Evolutionary conservation across 1,140 invertebrate species (phyloP).

Genomic region (Adoxophyes honmai): DNA sequence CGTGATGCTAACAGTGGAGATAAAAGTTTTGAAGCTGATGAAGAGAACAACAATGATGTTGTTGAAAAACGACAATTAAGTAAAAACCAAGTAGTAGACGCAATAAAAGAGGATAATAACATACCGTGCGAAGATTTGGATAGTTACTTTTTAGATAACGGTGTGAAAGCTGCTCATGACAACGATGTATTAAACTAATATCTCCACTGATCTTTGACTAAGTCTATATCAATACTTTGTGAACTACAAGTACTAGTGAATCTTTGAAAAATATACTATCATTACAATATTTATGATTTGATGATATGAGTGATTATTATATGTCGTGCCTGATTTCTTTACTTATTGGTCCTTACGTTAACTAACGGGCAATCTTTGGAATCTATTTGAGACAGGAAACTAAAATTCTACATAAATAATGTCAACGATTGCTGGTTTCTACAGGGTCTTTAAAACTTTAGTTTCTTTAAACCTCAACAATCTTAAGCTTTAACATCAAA

Average conservation of each 20-base stretch:
- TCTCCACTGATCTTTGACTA: slow-evolving; percentile 9
- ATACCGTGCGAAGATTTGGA: no score
- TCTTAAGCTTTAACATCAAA: slow-evolving; percentile 58
- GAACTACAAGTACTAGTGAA: slow-evolving; percentile 14
- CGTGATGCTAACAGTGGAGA: background rate
- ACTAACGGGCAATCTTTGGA: slow-evolving; percentile 23
- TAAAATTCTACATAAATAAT: slow-evolving; percentile 20
- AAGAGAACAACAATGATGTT: no score
- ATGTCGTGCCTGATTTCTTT: slow-evolving; percentile 23
- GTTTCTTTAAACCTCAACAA: slow-evolving; percentile 9
- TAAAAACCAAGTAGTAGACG: background rate
- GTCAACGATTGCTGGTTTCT: background rate
- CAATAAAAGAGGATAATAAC: no score
- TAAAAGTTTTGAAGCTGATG: background rate
- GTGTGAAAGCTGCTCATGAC: no score
- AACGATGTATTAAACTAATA: slow-evolving; percentile 18
- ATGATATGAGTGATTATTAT: slow-evolving; percentile 37
- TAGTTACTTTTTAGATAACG: no score
- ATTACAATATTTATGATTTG: slow-evolving; percentile 29
- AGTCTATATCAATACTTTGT: background rate
- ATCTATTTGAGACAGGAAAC: slow-evolving; percentile 9
- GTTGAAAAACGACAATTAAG: background rate
- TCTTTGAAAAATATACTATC: slow-evolving; percentile 26
- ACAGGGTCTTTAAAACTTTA: background rate
- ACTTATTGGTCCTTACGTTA: slow-evolving; percentile 51